Evolutionary conservation across 2,797 vertebrate genomes (phyloP), one percentile per base, ranked within the genome.

Genomic region (Staurois parvus): DNA sequence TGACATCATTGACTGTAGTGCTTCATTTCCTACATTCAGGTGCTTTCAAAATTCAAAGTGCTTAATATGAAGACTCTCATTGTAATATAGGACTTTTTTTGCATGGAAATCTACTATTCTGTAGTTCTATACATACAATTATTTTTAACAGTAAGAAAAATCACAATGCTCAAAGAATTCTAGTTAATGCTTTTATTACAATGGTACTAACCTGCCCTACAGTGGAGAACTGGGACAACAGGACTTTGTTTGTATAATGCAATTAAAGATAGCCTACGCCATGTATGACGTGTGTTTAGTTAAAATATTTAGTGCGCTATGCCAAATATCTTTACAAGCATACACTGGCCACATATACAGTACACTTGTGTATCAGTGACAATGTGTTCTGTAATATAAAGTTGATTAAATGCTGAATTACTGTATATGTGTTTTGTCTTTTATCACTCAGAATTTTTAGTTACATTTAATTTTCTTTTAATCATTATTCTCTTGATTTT

Each of bases 191-290:
- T 69, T 69, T 24, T 72, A 28, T 69, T 30, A 48, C 67, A 80
- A 8, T 8, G 9, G 24, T 17, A 67, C 15, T 52, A 37, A 72
- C 29, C 34, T 15, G 19, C 30, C 24, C 79, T 40, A 32, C 10
- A 37, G 29, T 37, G 15, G 34, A 81, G 79, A 19, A 59, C 2
- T 81, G 8, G 66, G 45, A 80, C 78, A 80, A 80, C 29, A 68
- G 32, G n/a, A 81, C 68, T 37, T 62, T 81, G 79, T 81, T 81
- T 81, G 45, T 56, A 52, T 72, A 72, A 52, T 37, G 30, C 19
- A 67, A 59, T 81, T 72, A 80, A 72, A 80, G 45, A 80, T 70
- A 70, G 30, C 45, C 69, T 72, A 80, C 67, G 30, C 30, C 67
- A 72, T 11, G n/a, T 40, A 72, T 81, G 67, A 72, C 48, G 79